phyloP scores from a whole-genome alignment of 1,140 invertebrate genomes.

The Pseudomyrmex sp. region DNA sequence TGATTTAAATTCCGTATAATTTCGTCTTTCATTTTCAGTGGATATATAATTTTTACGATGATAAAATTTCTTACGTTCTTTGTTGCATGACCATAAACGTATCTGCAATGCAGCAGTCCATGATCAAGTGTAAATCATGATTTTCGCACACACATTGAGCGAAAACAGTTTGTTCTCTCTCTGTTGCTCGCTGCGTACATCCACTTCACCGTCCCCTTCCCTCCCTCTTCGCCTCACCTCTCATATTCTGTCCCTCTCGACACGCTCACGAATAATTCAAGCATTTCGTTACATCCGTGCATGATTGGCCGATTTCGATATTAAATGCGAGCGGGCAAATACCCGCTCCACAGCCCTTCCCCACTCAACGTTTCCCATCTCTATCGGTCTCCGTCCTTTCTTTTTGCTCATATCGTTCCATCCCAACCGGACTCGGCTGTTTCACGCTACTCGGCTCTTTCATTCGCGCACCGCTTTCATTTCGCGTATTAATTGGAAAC shows the following conservation, averaged over 20 bases:
- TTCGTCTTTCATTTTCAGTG: neutral
- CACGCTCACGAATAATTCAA: constrained; percentile 73
- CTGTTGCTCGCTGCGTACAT: constrained; percentile 3
- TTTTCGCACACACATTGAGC: constrained; percentile 24
- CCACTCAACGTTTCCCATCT: constrained; percentile 56
- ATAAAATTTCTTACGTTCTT: constrained; percentile 11
- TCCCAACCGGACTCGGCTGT: constrained; percentile 50
- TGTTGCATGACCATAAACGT: constrained; percentile 6
- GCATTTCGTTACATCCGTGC: constrained; percentile 72
- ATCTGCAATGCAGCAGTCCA: neutral
- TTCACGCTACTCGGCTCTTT: constrained; percentile 64
- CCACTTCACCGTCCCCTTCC: constrained; percentile 1
- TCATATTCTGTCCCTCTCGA: constrained; percentile 40
- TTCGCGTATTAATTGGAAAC: constrained; percentile 76
- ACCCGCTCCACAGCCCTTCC: constrained; percentile 51
- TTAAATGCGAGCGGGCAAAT: constrained; percentile 74
- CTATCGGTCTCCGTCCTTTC: constrained; percentile 48
- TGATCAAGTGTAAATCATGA: constrained; percentile 39
- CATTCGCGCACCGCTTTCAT: constrained; percentile 66
- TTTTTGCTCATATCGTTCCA: constrained; percentile 50
- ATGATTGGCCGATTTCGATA: constrained; percentile 75
- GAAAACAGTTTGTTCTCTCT: constrained; percentile 56
- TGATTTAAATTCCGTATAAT: constrained; percentile 4
- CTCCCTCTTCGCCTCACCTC: neutral
- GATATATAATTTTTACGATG: too few relatives aligned